Evolutionary conservation across 2,888 invertebrate genomes (phyloP).

Genomic region (Leptodirus hochenwartii): DNA sequence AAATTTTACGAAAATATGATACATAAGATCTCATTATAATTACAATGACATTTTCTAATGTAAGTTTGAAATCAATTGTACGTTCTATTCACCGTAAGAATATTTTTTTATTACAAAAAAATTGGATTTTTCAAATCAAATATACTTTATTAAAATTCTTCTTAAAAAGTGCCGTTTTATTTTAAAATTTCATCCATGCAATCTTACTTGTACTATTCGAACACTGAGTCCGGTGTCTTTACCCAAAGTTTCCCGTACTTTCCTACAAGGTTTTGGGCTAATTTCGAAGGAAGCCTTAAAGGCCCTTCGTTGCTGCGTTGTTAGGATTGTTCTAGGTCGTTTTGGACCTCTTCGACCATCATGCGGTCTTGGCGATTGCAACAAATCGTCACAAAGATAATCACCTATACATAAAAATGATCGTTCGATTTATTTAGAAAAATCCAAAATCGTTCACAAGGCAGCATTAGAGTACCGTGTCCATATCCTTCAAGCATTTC

Average conservation of each 20-base stretch:
- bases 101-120: no score
- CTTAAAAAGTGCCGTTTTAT: no score
- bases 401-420: conserved; percentile 24
- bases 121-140: no score
- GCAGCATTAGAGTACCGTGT: conserved; percentile 24
- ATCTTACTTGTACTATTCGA: conserved; percentile 59
- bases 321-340: conserved; percentile 65
- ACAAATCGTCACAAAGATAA: conserved; percentile 39
- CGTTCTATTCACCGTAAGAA: no score
- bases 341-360: conserved; percentile 61
- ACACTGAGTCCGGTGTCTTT: conserved; percentile 73
- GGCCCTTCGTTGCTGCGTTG: conserved; percentile 63
- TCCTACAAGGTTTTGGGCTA: conserved; percentile 68
- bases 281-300: conserved; percentile 76
- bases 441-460: not conserved
- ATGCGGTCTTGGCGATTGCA: conserved; percentile 33
- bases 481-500: conserved; percentile 48
- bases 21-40: no score
- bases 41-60: no score
- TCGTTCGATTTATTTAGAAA: not conserved
- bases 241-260: conserved; percentile 63
- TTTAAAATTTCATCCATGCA: not conserved
- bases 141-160: no score
- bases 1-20: no score
- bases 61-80: no score